Percentiles rank a stretch among this genome's conserved stretches.
phyloP scores from a whole-genome alignment of 2,113 vertebrate species.

The Solea solea region DNA sequence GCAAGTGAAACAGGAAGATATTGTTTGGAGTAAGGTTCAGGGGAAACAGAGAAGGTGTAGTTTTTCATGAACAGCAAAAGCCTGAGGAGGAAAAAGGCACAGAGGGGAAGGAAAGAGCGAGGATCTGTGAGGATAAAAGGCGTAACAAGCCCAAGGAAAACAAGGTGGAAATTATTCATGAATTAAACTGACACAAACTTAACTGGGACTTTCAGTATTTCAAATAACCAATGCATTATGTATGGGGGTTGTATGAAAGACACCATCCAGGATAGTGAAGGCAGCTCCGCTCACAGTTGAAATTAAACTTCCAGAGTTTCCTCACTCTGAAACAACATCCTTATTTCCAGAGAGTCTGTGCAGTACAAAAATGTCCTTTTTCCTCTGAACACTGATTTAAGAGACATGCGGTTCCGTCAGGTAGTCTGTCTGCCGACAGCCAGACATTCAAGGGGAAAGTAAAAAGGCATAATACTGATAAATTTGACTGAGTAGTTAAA shows the following conservation, averaged over 20 bases:
- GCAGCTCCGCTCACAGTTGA: constrained; percentile 23
- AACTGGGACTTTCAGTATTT: constrained; percentile 65
- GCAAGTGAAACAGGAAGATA: constrained; percentile 22
- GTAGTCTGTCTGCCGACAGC: constrained; percentile 22
- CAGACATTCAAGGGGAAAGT: constrained; percentile 43
- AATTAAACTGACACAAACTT: constrained; percentile 60
- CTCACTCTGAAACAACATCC: constrained; percentile 18
- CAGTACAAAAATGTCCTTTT: constrained; percentile 28
- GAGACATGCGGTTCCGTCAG: constrained; percentile 21
- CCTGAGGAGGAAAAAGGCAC: constrained; percentile 18
- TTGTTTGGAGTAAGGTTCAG: constrained; percentile 23
- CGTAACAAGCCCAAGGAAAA: constrained; percentile 50
- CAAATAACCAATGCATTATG: constrained; percentile 67
- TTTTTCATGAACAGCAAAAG: constrained; percentile 29
- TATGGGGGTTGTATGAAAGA: constrained; percentile 48
- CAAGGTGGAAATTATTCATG: constrained; percentile 67
- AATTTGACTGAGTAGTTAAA: neutral
- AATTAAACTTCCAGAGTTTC: constrained; percentile 32
- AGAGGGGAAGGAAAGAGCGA: neutral
- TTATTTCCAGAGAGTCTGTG: constrained; percentile 2
- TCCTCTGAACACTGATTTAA: constrained; percentile 22
- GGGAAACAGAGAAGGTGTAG: constrained; percentile 12
- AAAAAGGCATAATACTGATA: constrained; percentile 25
- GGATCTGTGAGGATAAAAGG: constrained; percentile 25
- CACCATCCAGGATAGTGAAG: constrained; percentile 22